Percentiles rank a stretch among this genome's conserved stretches.
These are phyloP conservation scores for Macheiramphus alcinus DNA, from an alignment of 2,113 vertebrate species.

Conservation along the genomic window DNA sequence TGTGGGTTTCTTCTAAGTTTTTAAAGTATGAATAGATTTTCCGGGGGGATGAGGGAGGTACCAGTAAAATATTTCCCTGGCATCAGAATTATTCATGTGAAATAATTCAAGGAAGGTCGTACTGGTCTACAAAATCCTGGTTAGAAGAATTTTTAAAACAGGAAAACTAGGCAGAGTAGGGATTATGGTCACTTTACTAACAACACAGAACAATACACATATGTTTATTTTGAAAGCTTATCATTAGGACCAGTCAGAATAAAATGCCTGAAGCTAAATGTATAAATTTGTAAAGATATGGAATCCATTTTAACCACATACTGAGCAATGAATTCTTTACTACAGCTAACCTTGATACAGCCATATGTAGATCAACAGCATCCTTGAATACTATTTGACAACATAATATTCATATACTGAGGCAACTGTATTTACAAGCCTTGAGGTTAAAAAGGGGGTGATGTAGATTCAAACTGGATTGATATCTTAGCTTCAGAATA, in stretches of 20 bases:
- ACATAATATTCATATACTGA: not conserved
- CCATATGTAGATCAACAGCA: not conserved
- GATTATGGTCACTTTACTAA: not conserved
- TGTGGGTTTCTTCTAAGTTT: not conserved
- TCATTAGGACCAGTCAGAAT: not conserved
- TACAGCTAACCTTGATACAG: not conserved
- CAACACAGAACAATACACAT: not conserved
- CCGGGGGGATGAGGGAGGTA: not conserved
- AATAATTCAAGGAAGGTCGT: not conserved
- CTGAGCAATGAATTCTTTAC: not conserved
- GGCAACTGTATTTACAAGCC: not conserved
- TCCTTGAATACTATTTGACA: not conserved
- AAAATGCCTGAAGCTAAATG: not conserved
- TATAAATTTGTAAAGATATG: not conserved
- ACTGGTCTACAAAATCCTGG: not conserved
- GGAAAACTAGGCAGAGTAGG: not conserved
- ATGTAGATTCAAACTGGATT: not conserved
- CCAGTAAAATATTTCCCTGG: not conserved
- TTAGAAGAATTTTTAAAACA: not conserved
- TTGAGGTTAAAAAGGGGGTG: not conserved
- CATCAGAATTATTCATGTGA: not conserved
- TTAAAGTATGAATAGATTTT: not conserved
- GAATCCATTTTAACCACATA: not conserved
- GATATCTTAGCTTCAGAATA: not conserved
- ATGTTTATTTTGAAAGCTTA: not conserved